Conservation (phyloP, 2,797 vertebrate species). For the Tachyglossus aculeatus region DNA sequence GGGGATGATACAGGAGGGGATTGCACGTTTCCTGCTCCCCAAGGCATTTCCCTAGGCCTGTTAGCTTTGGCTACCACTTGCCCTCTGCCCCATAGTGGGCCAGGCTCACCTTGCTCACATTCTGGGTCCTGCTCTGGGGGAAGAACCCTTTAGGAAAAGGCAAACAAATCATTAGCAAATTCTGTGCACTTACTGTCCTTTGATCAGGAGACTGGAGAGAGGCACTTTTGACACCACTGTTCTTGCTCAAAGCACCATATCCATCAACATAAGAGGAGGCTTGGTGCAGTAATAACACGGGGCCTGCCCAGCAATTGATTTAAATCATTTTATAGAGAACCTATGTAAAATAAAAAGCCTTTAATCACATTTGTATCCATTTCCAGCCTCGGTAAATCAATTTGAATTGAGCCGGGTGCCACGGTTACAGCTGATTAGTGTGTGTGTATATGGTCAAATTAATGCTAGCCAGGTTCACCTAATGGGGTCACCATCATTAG, state of each 20-base stretch:
- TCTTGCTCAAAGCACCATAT: neutral
- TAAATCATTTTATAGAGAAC: slow-evolving; percentile 79
- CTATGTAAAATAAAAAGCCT: slow-evolving; percentile 80
- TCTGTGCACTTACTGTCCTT: neutral
- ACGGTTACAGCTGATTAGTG: slow-evolving; percentile 78
- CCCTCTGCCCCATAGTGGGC: neutral
- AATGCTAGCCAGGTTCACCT: slow-evolving; percentile 64
- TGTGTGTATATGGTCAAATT: slow-evolving; percentile 72
- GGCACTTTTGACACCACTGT: neutral
- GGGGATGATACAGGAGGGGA: too few species aligned
- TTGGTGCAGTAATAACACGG: slow-evolving; percentile 9
- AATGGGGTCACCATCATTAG: slow-evolving; percentile 60
- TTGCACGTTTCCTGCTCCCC: neutral
- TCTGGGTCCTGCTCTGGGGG: neutral
- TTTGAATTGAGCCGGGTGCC: slow-evolving; percentile 80
- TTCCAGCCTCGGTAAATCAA: slow-evolving; percentile 80
- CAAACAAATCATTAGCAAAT: neutral
- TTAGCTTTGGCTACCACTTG: neutral
- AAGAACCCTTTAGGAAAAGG: neutral
- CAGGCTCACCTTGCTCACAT: fast-evolving
- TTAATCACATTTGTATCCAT: slow-evolving; percentile 85
- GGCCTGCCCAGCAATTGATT: slow-evolving; percentile 72
- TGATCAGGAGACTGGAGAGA: neutral
- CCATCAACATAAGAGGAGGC: slow-evolving; percentile 8
- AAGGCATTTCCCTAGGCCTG: neutral